Evolutionary conservation across 2,888 invertebrate species (phyloP).

Genomic region (Cartodere bifasciata): DNA sequence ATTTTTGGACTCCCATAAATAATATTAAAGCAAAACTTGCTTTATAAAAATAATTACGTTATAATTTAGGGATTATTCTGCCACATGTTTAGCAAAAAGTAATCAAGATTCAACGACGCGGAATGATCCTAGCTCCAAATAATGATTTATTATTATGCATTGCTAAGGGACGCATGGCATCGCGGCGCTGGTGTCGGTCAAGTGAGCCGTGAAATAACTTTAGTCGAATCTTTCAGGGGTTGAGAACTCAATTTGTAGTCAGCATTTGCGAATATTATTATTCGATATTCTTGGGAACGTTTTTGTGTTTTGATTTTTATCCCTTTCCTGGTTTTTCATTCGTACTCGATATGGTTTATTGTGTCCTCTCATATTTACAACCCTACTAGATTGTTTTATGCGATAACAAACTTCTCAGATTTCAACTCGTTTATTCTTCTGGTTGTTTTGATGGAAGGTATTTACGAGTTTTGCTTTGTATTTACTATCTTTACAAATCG

Average conservation of each 20-base stretch:
- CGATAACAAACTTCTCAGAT: constrained; percentile 1
- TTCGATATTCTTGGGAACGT: constrained; percentile 1
- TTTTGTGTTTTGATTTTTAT: background rate
- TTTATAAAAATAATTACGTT: too few relatives aligned
- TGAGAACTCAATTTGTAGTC: too few relatives aligned
- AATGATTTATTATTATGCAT: too few relatives aligned
- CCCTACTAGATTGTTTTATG: constrained; percentile 2
- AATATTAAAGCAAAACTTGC: too few relatives aligned
- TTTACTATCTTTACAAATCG: constrained; percentile 19
- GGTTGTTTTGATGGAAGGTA: background rate
- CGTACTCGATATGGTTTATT: background rate
- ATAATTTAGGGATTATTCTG: constrained; percentile 17
- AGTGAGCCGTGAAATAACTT: background rate
- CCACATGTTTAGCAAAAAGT: constrained; percentile 22
- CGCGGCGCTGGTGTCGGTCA: constrained; percentile 1
- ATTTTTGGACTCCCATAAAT: too few relatives aligned
- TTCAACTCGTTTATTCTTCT: constrained; percentile 1
- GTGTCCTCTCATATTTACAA: background rate
- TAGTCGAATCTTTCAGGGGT: too few relatives aligned
- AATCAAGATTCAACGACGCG: constrained; percentile 24
- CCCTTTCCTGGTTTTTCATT: background rate
- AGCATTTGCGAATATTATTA: too few relatives aligned
- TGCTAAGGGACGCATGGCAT: too few relatives aligned
- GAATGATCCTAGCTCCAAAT: too few relatives aligned
- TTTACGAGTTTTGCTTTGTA: background rate